Evolutionary conservation across 2,113 vertebrate genomes (phyloP).

Genomic region (Todiramphus chloris): DNA sequence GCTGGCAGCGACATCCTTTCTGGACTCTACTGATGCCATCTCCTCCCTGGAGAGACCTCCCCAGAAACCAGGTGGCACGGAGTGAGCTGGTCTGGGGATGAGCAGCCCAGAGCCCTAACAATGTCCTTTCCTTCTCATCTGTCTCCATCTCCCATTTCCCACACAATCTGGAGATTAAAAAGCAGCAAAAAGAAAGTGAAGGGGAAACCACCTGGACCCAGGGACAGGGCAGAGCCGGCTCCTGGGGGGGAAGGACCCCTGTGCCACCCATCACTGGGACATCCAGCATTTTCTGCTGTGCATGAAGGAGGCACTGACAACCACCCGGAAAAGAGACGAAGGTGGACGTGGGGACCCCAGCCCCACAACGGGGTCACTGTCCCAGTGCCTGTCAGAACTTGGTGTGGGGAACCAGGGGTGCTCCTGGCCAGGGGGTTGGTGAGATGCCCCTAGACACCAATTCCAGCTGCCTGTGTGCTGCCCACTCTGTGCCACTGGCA

Average conservation of each 20-base stretch:
- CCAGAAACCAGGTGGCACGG: background rate
- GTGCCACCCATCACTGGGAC: background rate
- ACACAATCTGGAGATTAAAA: background rate
- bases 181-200: background rate
- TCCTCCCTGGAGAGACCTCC: background rate
- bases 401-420: background rate
- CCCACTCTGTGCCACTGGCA: rapidly evolving
- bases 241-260: background rate
- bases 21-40: background rate
- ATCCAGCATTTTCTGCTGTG: background rate
- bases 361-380: rapidly evolving
- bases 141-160: background rate
- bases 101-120: background rate
- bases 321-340: background rate
- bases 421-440: background rate
- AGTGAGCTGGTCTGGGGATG: background rate
- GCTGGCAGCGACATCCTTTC: background rate
- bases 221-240: background rate
- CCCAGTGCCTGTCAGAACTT: rapidly evolving
- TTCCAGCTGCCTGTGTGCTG: background rate
- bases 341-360: background rate
- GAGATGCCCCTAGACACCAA: rapidly evolving
- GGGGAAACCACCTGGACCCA: background rate
- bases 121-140: background rate
- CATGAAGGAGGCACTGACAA: background rate